A percentile compares a stretch with the other conserved stretches of the same genome.
Conservation (phyloP, 1,140 invertebrate genomes). For the Pseudobourletiella spinata region DNA sequence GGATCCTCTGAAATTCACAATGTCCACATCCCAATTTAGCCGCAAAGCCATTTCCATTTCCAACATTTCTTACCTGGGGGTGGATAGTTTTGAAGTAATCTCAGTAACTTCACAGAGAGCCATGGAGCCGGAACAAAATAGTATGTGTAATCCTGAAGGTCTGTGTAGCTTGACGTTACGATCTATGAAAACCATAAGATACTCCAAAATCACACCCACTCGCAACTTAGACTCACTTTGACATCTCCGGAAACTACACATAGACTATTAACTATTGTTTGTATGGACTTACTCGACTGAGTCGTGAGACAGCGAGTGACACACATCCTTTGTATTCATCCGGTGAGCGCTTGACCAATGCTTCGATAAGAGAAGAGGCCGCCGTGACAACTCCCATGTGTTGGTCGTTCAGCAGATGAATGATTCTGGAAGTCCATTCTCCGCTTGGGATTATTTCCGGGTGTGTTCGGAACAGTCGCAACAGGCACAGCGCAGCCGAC, state of each 20-base stretch:
- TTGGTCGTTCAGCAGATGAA: conserved; percentile 97
- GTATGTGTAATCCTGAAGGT: conserved; percentile 99
- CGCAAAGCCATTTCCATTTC: neutral
- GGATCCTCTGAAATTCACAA: conserved; percentile 66
- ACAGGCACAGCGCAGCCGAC: conserved; percentile 91
- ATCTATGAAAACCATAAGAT: neutral
- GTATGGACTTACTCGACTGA: conserved; percentile 74
- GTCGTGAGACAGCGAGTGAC: conserved; percentile 88
- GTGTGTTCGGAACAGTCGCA: conserved; percentile 84
- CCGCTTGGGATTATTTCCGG: conserved; percentile 92
- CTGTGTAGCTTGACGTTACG: conserved; percentile 68
- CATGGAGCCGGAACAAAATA: conserved; percentile 99
- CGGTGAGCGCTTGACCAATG: conserved; percentile 94
- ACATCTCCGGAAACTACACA: no score
- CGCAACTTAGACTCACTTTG: no score
- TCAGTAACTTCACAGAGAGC: conserved; percentile 95
- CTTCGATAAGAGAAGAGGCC: conserved; percentile 95
- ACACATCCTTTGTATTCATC: conserved; percentile 99
- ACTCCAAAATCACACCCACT: no score
- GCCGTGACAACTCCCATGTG: conserved; percentile 99
- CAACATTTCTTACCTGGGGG: conserved; percentile 59
- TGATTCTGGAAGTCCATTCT: conserved; percentile 98
- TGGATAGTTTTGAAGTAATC: conserved; percentile 96
- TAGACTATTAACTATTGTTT: no score
- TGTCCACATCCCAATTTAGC: no score